Evolutionary conservation across 2,888 invertebrate genomes (phyloP), one percentile per base, ranked within the genome.

Genomic region (Baccha elongata): DNA sequence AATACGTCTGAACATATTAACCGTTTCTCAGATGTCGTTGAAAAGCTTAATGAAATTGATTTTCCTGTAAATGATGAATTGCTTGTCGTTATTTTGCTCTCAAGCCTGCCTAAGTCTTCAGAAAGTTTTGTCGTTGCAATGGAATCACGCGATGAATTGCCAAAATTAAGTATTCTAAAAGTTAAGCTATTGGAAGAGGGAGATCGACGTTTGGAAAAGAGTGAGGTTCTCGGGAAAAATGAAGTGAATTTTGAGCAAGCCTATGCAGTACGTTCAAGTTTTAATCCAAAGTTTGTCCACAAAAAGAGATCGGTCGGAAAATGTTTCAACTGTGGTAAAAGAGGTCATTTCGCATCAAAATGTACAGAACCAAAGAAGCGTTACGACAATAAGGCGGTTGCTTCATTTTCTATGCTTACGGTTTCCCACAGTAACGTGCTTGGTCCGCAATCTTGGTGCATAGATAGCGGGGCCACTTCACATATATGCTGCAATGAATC

Each of bases 391-490:
- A n/a, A n/a, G n/a, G n/a, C n/a, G n/a, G n/a, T n/a, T n/a, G n/a
- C n/a, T n/a, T n/a, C n/a, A n/a, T n/a, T n/a, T n/a, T n/a, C n/a
- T n/a, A n/a, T n/a, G n/a, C n/a, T n/a, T n/a, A n/a, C n/a, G n/a
- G 42, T 46, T 26, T 44, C 21, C 32, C 46, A 40, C 35, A n/a
- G n/a, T n/a, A 74, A 53, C 11, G 10, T 48, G 23, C 29, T 53
- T 52, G 42, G 35, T 15, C 7, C 60, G 29, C 15, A 46, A 40
- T 23, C 13, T 15, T 85, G 83, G 85, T 85, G 81, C 11, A 17
- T 85, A 1, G 85, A 85, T 29, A 85, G 85, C 48, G 85, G 85
- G 0, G 85, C 73, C 17, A 85, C 85, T 11, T 37, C 74, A 17
- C 85, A 85, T 32, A 68, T 81, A n/a, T 84, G 84, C 35, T 76